Evolutionary conservation across 2,113 vertebrate species (phyloP).

Genomic region (Mesocricetus auratus): DNA sequence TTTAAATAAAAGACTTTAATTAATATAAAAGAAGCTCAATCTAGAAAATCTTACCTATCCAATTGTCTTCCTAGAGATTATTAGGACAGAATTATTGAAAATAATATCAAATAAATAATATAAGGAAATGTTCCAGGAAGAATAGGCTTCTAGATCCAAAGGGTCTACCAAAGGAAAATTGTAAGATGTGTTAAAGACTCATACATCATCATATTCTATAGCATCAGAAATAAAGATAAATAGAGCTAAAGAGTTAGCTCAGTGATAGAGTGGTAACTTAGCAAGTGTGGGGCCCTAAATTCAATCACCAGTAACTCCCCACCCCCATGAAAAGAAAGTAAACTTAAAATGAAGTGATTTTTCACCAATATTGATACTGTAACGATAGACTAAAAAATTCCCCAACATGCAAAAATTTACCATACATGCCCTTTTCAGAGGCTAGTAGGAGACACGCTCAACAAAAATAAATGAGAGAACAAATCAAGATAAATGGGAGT

Average conservation of each 20-base stretch:
- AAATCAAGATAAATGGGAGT: constrained; percentile 51
- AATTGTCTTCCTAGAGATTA: constrained; percentile 32
- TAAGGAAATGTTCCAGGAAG: not conserved
- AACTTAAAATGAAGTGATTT: constrained; percentile 10
- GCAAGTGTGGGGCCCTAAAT: too few species aligned
- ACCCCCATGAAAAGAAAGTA: not conserved
- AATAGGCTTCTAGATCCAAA: constrained; percentile 37
- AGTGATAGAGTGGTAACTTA: not conserved
- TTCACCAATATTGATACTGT: constrained; percentile 25
- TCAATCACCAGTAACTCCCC: not conserved
- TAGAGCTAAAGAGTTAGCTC: too few species aligned
- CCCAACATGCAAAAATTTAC: constrained; percentile 16
- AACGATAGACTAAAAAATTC: constrained; percentile 38
- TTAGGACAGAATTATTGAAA: constrained; percentile 26
- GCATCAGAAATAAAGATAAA: constrained; percentile 13
- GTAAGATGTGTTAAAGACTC: not conserved
- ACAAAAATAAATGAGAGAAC: constrained; percentile 13
- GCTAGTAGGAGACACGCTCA: not conserved
- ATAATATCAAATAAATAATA: constrained; percentile 55
- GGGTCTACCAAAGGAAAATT: not conserved
- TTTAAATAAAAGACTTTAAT: not conserved
- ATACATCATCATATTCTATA: constrained; percentile 38
- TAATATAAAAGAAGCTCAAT: not conserved
- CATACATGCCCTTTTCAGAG: not conserved
- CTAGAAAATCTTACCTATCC: not conserved